A percentile compares a stretch with the other conserved stretches of the same genome.
These are phyloP conservation scores for Strigamia crassipes DNA, from an alignment of 2,888 invertebrate species.

Conservation along the genomic window DNA sequence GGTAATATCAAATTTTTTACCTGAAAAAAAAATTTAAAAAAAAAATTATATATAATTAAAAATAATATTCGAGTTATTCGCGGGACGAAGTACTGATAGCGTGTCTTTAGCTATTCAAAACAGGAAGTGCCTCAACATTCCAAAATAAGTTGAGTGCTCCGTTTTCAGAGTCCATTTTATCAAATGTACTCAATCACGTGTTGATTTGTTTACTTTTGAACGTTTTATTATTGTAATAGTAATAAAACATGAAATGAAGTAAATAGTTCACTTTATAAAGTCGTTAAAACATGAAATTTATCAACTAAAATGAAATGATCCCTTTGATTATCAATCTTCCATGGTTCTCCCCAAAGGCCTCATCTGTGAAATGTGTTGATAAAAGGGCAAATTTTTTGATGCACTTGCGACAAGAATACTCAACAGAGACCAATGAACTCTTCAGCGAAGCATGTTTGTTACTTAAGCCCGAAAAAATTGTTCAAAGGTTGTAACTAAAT, in stretches of 20 bases:
- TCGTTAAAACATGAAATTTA: too few species aligned
- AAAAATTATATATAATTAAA: background rate
- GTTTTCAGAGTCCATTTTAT: too few species aligned
- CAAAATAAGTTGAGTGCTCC: too few species aligned
- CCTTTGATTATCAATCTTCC: background rate
- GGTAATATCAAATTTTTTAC: constrained; percentile 95
- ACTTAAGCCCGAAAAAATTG: background rate
- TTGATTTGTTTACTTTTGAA: too few species aligned
- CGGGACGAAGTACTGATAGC: too few species aligned
- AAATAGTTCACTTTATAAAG: too few species aligned
- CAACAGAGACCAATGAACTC: background rate
- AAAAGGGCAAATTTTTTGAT: constrained; percentile 16
- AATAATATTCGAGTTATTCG: background rate
- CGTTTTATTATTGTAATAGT: too few species aligned
- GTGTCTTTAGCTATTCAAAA: too few species aligned
- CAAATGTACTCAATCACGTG: too few species aligned
- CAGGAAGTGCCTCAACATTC: too few species aligned
- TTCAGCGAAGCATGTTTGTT: background rate
- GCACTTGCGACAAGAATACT: constrained; percentile 10
- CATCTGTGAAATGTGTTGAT: background rate
- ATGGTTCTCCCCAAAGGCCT: background rate
- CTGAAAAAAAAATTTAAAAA: constrained; percentile 62
- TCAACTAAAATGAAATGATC: too few species aligned
- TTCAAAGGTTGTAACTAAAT: background rate
- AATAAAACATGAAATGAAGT: too few species aligned